Percentiles rank a stretch among this genome's conserved stretches.
Conservation (phyloP, 2,888 invertebrate genomes). For the Alloplasta piceator region DNA sequence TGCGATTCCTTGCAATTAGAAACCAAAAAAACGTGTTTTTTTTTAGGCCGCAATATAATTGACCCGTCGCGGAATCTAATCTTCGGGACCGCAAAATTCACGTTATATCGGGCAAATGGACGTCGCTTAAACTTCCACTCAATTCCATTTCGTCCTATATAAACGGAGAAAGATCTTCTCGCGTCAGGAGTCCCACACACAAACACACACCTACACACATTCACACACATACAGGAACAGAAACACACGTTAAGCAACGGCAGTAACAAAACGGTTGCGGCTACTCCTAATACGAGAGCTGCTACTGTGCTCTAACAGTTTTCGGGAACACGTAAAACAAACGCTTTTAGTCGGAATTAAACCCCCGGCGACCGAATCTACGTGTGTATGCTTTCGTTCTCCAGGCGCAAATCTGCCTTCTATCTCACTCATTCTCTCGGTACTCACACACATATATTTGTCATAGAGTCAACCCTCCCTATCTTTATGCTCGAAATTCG, state of each 20-base stretch:
- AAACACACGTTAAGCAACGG: not conserved
- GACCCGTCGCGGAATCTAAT: not conserved
- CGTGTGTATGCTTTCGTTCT: conserved; percentile 57
- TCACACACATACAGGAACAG: not conserved
- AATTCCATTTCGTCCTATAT: conserved; percentile 16
- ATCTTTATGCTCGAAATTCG: too few relatives aligned
- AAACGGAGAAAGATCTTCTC: conserved; percentile 18
- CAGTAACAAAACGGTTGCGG: conserved; percentile 53
- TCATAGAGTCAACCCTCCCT: too few relatives aligned
- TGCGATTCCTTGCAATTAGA: too few relatives aligned
- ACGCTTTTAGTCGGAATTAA: conserved; percentile 66
- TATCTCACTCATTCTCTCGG: not conserved
- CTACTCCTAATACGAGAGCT: conserved; percentile 36
- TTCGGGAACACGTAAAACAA: conserved; percentile 65
- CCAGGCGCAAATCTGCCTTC: conserved; percentile 40
- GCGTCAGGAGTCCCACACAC: conserved; percentile 9
- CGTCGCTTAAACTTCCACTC: conserved; percentile 6
- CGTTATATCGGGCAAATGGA: conserved; percentile 23
- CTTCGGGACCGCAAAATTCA: conserved; percentile 10
- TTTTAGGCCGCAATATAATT: not conserved
- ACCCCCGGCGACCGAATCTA: conserved; percentile 48
- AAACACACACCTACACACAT: not conserved
- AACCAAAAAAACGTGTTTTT: too few relatives aligned
- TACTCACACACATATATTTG: not conserved
- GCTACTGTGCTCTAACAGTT: conserved; percentile 40